Base-by-base conservation (phyloP, 92 coral and sea anemone genomes). In the Virgularia gustaviana region DNA sequence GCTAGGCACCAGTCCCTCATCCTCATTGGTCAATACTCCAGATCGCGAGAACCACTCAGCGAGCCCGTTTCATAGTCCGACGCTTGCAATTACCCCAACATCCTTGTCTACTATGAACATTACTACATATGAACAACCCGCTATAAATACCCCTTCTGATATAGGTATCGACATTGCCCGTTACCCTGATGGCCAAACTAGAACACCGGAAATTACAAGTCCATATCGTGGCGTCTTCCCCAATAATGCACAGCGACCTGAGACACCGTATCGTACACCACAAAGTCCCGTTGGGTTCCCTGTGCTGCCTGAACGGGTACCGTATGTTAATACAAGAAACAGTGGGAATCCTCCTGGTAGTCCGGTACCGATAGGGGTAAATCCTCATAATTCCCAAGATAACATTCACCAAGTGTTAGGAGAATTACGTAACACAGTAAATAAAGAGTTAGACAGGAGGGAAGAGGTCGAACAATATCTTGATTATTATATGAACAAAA, bases 221-320 rank as follows among this genome's bases (percentile, higher is more conserved):
- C 32, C 62, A n/a, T 47, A 47, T 47, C 55, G 20, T 4, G 8
- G 15, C 22, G 55, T 19, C 6, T 15, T 15, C 55, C 55, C 18
- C 15, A 19, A 15, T 47, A 4, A 47, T 15, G 18, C 55, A 15
- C 6, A 5, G 22, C 22, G 20, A 47, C 55, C 55, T 15, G 8
- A 49, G 30, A 34, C 36, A 13, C 9, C 13, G 7, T 35, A 63
- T 39, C 8, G 11, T 27, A 37, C 70, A 9, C 43, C 49, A 18
- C 70, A 63, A 63, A 63, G 70, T 20, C 70, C 70, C 52, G 7
- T 55, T 37, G 49, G 70, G 52, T 63, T 63, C 29, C 70, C 70
- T 6, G 16, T 20, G 30, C 70, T 35, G 5, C 70, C 36, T 2
- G 52, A 28, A 8, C 70, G 38, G 19, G 70, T 63, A 23, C 70